phyloP scores from a whole-genome alignment of 2,113 vertebrate genomes.

The Coptodon bakossiorum region DNA sequence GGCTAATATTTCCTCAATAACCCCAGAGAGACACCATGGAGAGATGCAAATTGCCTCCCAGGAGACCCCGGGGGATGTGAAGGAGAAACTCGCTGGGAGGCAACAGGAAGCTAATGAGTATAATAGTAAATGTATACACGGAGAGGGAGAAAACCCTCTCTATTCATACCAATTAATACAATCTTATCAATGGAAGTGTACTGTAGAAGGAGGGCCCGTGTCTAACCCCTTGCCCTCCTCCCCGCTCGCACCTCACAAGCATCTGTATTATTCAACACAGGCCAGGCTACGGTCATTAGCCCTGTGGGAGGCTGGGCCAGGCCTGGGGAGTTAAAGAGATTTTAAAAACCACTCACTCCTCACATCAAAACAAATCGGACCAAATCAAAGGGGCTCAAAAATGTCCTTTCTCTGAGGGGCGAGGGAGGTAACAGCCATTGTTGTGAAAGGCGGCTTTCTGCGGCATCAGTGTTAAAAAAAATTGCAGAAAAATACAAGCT shows the following conservation, averaged over 20 bases:
- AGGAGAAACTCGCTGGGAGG: slow-evolving; percentile 69
- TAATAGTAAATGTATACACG: slow-evolving; percentile 78
- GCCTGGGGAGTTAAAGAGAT: slow-evolving; percentile 67
- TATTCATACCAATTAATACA: slow-evolving; percentile 75
- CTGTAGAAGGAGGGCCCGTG: slow-evolving; percentile 25
- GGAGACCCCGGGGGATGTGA: slow-evolving; percentile 64
- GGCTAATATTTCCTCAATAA: slow-evolving; percentile 73
- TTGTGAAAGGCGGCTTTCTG: slow-evolving; percentile 5
- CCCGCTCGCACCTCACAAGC: slow-evolving; percentile 19
- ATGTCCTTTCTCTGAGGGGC: slow-evolving; percentile 34
- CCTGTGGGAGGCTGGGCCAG: slow-evolving; percentile 54
- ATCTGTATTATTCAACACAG: slow-evolving; percentile 57
- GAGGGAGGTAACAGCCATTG: slow-evolving; percentile 15
- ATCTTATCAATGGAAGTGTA: slow-evolving; percentile 68
- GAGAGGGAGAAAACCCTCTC: slow-evolving; percentile 38
- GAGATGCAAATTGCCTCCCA: slow-evolving; percentile 77
- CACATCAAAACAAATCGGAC: slow-evolving; percentile 71
- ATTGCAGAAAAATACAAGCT: neutral
- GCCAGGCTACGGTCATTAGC: slow-evolving; percentile 63
- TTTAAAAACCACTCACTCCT: slow-evolving; percentile 72
- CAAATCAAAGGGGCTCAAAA: slow-evolving; percentile 65
- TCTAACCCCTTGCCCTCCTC: slow-evolving; percentile 42
- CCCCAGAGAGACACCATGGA: slow-evolving; percentile 68
- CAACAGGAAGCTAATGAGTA: slow-evolving; percentile 75
- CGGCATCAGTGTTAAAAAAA: neutral